Evolutionary conservation across 2,113 vertebrate genomes (phyloP), one percentile per base, ranked within the genome.

Genomic region (Capra hircus): DNA sequence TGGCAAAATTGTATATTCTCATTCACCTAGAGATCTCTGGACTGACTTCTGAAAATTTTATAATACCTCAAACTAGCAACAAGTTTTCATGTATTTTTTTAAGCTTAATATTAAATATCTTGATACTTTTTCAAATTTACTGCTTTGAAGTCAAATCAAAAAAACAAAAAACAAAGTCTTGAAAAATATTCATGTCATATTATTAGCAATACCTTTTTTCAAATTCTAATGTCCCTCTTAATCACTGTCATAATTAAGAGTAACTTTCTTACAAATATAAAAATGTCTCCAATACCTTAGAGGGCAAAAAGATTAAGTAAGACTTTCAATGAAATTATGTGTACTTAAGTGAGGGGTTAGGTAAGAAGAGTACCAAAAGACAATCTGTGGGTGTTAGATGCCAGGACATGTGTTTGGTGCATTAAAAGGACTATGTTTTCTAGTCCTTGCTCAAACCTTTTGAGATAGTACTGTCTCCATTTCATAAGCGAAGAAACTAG

Each of bases 11-110:
- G 87, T 91, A 86, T 88, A 90, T 96, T 96, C 55, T 97, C n/a
- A 92, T 45, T 94, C 55, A 90, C 59, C 40, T 90, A 96, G 15
- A 90, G 5, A 60, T 90, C 55, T 80, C 33, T 74, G 40, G 25
- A 95, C 27, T 86, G 77, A 81, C 50, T 94, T 88, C 60, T 95
- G 64, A 96, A 97, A 96, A 83, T 94, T 81, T 23, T 64, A 94
- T 71, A 43, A 88, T 6, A 92, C n/a, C 28, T 97, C 53, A 83
- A 90, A 78, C 62, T 96, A 95, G 36, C 15, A 94, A 71, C 17
- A 95, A 95, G 67, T 62, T 48, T 94, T 95, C 92, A 62, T 50
- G 2, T n/a, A 85, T 74, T 96, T 93, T 71, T 59, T 90, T 91
- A 95, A 83, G 48, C 36, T 90, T 88, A 90, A 81, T 89, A 93